A percentile compares a stretch with the other conserved stretches of the same genome.
Conservation (phyloP, 1,140 invertebrate species). For the Gryon sp. region DNA sequence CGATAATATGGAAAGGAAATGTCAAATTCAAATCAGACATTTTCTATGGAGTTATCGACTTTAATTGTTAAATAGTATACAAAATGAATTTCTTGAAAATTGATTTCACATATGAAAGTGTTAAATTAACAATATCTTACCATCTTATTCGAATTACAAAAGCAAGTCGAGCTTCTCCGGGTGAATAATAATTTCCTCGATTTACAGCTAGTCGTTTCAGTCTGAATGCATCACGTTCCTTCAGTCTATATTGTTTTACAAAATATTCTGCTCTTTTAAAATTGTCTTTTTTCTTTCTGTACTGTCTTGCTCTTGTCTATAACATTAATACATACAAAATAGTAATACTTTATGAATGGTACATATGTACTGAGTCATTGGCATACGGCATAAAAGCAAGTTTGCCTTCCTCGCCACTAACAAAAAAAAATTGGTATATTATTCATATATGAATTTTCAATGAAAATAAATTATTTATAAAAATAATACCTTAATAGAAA, state of each 20-base stretch:
- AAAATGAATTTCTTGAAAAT: too few relatives aligned
- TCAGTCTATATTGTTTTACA: slow-evolving; percentile 93
- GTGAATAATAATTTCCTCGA: slow-evolving; percentile 97
- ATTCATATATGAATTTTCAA: too few relatives aligned
- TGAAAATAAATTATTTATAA: not conserved
- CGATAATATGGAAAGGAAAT: too few relatives aligned
- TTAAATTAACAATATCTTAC: too few relatives aligned
- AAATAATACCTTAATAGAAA: slow-evolving; percentile 81
- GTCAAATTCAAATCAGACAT: too few relatives aligned
- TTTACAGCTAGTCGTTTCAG: slow-evolving; percentile 91
- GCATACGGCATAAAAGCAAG: too few relatives aligned
- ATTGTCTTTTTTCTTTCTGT: slow-evolving; percentile 86
- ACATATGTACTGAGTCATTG: too few relatives aligned
- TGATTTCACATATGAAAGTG: too few relatives aligned
- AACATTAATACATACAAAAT: not conserved
- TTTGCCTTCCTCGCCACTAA: too few relatives aligned
- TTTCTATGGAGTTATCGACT: too few relatives aligned
- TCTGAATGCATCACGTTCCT: slow-evolving; percentile 90
- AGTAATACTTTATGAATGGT: not conserved
- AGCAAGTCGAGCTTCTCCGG: slow-evolving; percentile 95
- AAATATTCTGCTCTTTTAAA: slow-evolving; percentile 97
- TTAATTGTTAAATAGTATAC: too few relatives aligned
- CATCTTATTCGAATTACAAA: slow-evolving; percentile 98
- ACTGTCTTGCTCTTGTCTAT: slow-evolving; percentile 77
- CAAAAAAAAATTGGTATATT: too few relatives aligned